These are phyloP conservation scores for Limnephilus rhombicus DNA, from an alignment of 2,888 invertebrate genomes.

Conservation along the genomic window DNA sequence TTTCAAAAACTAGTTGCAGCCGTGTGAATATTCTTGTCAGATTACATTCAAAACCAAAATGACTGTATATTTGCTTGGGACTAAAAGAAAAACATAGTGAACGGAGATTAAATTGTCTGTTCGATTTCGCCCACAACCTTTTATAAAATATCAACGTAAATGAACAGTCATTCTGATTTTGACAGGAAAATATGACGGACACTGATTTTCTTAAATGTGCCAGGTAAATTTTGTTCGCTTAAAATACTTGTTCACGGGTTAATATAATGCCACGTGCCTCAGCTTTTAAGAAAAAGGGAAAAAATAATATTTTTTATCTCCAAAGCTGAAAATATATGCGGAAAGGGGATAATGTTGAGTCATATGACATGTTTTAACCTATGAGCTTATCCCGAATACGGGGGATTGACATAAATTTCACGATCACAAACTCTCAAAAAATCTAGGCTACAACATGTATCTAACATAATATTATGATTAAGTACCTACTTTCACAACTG, in stretches of 20 bases:
- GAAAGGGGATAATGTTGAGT: neutral
- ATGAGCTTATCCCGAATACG: neutral
- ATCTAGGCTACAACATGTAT: neutral
- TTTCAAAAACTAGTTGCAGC: neutral
- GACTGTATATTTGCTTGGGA: neutral
- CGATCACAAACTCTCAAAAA: neutral
- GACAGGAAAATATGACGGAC: neutral
- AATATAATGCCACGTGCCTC: neutral
- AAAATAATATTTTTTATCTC: neutral
- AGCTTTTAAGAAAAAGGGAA: neutral
- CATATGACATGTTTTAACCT: neutral
- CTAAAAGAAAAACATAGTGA: neutral
- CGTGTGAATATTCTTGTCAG: neutral
- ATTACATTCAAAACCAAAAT: neutral
- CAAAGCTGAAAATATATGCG: neutral
- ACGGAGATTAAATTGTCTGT: neutral
- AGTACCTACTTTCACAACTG: neutral
- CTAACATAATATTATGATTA: neutral
- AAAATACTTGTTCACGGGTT: neutral
- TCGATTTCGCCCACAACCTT: neutral
- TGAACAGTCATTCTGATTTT: neutral
- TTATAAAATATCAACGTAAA: neutral
- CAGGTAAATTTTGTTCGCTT: neutral
- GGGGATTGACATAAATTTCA: neutral
- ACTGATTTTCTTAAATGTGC: neutral